Percentiles rank a stretch among this genome's conserved stretches.
Evolutionary conservation across 2,113 vertebrate genomes (phyloP).

Genomic region (Mus spicilegus): DNA sequence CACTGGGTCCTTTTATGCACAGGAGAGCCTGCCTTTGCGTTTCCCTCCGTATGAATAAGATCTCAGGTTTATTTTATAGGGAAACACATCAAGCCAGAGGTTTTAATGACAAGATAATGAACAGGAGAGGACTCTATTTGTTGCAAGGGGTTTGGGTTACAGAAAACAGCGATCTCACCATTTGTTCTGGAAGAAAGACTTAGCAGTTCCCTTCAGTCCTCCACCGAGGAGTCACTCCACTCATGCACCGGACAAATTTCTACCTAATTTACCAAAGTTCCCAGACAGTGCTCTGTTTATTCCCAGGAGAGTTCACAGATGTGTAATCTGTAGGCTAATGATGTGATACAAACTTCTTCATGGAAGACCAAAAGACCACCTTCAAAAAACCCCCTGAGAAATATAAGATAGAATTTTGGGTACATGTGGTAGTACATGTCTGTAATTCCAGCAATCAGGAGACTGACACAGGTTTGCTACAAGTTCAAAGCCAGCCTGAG

Average conservation of each 20-base stretch:
- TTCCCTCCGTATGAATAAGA: slow-evolving; percentile 55
- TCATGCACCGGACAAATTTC: slow-evolving; percentile 52
- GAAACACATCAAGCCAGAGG: slow-evolving; percentile 70
- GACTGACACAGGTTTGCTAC: background rate
- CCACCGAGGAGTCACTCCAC: slow-evolving; percentile 64
- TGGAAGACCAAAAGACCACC: slow-evolving; percentile 5
- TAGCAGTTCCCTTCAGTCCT: slow-evolving; percentile 9
- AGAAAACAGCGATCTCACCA: slow-evolving; percentile 77
- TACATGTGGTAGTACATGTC: too few relatives aligned
- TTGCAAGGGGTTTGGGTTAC: slow-evolving; percentile 64
- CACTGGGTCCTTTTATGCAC: slow-evolving; percentile 58
- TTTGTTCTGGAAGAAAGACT: slow-evolving; percentile 66
- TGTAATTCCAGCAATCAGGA: background rate
- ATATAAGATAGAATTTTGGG: background rate
- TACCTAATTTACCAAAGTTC: slow-evolving; percentile 36
- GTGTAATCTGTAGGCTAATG: background rate
- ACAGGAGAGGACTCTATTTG: slow-evolving; percentile 60
- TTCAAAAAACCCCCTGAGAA: slow-evolving; percentile 33
- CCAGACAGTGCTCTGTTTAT: background rate
- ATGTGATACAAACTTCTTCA: slow-evolving; percentile 7
- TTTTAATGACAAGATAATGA: slow-evolving; percentile 79
- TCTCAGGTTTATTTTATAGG: slow-evolving; percentile 69
- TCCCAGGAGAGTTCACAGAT: background rate
- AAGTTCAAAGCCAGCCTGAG: background rate
- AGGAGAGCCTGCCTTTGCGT: background rate